Conservation (phyloP, 2,113 vertebrate genomes). For the Chinchilla lanigera region DNA sequence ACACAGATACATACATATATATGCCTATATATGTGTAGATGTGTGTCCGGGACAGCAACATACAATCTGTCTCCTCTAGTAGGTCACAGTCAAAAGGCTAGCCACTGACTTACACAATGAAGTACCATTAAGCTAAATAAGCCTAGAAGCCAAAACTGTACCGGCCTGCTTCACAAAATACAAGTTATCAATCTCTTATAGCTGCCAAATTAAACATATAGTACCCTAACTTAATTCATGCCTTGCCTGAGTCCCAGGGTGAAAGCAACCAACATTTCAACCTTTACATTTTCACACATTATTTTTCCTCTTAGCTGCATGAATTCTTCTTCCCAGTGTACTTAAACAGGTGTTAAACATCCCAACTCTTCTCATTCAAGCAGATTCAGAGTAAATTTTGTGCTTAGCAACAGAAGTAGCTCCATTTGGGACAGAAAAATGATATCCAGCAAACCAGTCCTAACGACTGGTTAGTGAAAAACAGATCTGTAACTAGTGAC, state of each 20-base stretch:
- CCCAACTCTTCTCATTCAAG: slow-evolving; percentile 78
- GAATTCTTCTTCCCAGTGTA: slow-evolving; percentile 71
- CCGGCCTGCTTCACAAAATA: neutral
- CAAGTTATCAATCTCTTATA: neutral
- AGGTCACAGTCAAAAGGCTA: neutral
- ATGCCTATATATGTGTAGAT: neutral
- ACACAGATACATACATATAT: neutral
- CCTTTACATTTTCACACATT: slow-evolving; percentile 67
- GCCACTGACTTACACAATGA: neutral
- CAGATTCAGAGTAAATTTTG: slow-evolving; percentile 58
- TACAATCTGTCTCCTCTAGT: neutral
- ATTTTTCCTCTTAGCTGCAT: slow-evolving; percentile 65
- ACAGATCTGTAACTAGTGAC: neutral
- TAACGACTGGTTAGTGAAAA: slow-evolving; percentile 5
- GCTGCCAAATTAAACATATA: neutral
- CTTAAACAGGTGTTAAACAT: slow-evolving; percentile 67
- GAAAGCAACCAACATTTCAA: slow-evolving; percentile 49
- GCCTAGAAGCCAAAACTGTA: neutral
- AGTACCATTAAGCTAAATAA: neutral
- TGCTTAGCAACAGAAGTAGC: slow-evolving; percentile 59
- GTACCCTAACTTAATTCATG: neutral
- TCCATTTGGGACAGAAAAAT: slow-evolving; percentile 70
- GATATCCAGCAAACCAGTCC: slow-evolving; percentile 53
- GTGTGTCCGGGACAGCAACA: neutral
- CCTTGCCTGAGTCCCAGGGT: neutral